These are phyloP conservation scores for Brachirus orientalis DNA, from an alignment of 2,113 vertebrate species.

Conservation along the genomic window DNA sequence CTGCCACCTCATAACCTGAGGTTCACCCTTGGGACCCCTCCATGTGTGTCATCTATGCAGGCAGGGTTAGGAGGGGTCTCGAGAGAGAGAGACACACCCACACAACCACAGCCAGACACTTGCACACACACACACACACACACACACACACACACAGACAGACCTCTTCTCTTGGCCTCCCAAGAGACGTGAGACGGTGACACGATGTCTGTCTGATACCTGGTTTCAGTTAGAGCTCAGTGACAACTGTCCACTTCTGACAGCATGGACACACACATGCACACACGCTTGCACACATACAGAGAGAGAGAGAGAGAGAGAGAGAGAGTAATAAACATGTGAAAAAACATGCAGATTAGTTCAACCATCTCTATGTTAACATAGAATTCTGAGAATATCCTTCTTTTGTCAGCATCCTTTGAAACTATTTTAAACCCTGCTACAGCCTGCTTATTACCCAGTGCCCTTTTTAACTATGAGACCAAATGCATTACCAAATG, in stretches of 20 bases:
- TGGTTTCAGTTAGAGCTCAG: slow-evolving; percentile 61
- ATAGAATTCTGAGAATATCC: no score
- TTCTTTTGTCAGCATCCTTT: no score
- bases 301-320: slow-evolving; percentile 4
- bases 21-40: slow-evolving; percentile 61
- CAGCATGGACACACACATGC: slow-evolving; percentile 11
- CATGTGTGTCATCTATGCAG: slow-evolving; percentile 58
- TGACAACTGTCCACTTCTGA: slow-evolving; percentile 68
- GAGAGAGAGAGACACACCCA: slow-evolving; percentile 40
- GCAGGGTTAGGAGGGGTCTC: slow-evolving; percentile 46
- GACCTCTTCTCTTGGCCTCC: slow-evolving; percentile 2
- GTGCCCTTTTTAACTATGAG: background rate
- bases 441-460: slow-evolving; percentile 1
- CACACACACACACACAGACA: slow-evolving; percentile 30
- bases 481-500: background rate
- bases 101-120: slow-evolving; percentile 24
- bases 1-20: slow-evolving; percentile 62
- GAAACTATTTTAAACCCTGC: no score
- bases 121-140: slow-evolving; percentile 26
- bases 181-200: slow-evolving; percentile 69
- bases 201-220: slow-evolving; percentile 64
- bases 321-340: background rate
- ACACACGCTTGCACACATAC: background rate
- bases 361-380: no score
- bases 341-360: background rate